Evolutionary conservation across 2,888 invertebrate genomes (phyloP), one percentile per base, ranked within the genome.

Genomic region (Leucophora obtusa): DNA sequence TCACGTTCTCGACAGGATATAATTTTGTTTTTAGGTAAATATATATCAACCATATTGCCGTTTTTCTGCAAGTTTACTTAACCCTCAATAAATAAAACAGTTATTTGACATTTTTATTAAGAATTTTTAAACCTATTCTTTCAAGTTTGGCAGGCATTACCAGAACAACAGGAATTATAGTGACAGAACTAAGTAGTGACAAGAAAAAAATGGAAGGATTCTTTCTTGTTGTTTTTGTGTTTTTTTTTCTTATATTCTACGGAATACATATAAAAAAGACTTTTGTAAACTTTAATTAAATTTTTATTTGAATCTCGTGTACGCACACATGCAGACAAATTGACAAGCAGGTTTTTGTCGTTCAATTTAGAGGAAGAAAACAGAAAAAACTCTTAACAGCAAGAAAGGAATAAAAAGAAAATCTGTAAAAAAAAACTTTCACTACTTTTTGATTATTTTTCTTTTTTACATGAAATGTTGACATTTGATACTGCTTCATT

Each of bases 211-310:
- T 9, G 33, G 8, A 59, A 66, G 59, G 47, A 66, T 65, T 66
- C 35, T 54, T 17, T 60, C 38, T 24, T 18, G 43, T 43, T 53
- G 17, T 33, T 33, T 59, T 24, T 24, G 24, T 24, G 2, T 2
- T 24, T n/a, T n/a, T n/a, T n/a, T n/a, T n/a, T n/a, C n/a, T n/a
- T n/a, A n/a, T n/a, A n/a, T n/a, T 28, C 28, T 3, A 28, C 6
- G 28, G 4, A 7, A 65, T 53, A 53, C 43, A 65, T 33, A 77
- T 43, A 51, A 35, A 33, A 68, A 80, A 79, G 51, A 82, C 71
- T 82, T 75, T 7, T 79, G 65, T 68, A 58, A 82, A 79, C 47
- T 82, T 82, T 79, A 82, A 82, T 82, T 79, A 79, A 82, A 82
- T 73, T 82, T 65, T 71, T 72, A 68, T 72, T 79, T 21, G 43